phyloP scores from a whole-genome alignment of 1,140 invertebrate species.

The Drosophila paulistorum region DNA sequence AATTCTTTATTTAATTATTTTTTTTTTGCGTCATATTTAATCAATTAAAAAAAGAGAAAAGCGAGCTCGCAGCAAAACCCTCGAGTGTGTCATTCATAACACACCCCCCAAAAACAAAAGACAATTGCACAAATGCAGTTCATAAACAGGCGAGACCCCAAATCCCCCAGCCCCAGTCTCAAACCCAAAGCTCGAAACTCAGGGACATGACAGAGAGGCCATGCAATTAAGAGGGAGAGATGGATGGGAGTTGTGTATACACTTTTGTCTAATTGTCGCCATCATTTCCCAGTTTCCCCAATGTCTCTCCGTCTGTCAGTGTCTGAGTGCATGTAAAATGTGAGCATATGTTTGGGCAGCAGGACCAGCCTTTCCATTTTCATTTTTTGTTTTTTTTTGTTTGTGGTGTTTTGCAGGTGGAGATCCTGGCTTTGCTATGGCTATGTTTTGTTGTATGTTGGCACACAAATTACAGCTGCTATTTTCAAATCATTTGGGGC shows the following conservation, averaged over 20 bases:
- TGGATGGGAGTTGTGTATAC: slow-evolving; percentile 22
- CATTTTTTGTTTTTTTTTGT: slow-evolving; percentile 30
- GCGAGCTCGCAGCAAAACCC: slow-evolving; percentile 26
- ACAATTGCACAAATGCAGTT: slow-evolving; percentile 55
- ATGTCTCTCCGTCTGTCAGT: slow-evolving; percentile 21
- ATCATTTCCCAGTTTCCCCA: slow-evolving; percentile 54
- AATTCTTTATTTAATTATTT: slow-evolving; percentile 16
- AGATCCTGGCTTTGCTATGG: background rate
- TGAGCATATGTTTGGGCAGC: slow-evolving; percentile 67
- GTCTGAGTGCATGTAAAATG: slow-evolving; percentile 65
- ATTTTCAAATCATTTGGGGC: slow-evolving; percentile 78
- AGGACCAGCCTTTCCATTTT: background rate
- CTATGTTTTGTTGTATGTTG: slow-evolving; percentile 51
- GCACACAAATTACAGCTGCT: slow-evolving; percentile 79
- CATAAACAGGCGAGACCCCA: slow-evolving; percentile 15
- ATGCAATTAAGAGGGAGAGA: background rate
- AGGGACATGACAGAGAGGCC: background rate
- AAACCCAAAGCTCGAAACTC: background rate
- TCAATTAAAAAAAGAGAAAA: slow-evolving; percentile 67
- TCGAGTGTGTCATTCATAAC: background rate
- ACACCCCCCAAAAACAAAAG: slow-evolving; percentile 23
- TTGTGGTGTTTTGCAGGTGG: slow-evolving; percentile 8
- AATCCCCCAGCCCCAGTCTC: slow-evolving; percentile 36
- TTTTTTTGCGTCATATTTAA: slow-evolving; percentile 58
- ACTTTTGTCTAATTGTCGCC: slow-evolving; percentile 78